Evolutionary conservation across 2,888 invertebrate genomes (phyloP), one percentile per base, ranked within the genome.

Genomic region (Bembecia ichneumoniformis): DNA sequence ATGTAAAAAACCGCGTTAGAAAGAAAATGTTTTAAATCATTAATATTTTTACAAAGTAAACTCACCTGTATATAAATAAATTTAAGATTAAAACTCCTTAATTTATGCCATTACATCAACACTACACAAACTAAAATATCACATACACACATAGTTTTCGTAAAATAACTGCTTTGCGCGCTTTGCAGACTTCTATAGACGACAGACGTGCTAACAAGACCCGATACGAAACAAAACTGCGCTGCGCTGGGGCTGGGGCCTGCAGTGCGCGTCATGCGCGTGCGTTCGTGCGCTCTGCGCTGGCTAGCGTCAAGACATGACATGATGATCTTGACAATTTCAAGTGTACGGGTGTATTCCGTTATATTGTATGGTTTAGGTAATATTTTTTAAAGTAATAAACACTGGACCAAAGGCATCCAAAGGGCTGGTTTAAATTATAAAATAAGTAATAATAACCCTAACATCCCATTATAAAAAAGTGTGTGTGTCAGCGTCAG

Each of bases 261-360:
- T n/a, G n/a, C n/a, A n/a, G n/a, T n/a, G 35, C 7, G 35, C 35
- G 7, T 35, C 35, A 10, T 35, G 35, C 11, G 11, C 35, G 35
- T 35, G 35, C 35, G 11, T 11, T 35, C 35, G 35, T 11, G 35
- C 11, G n/a, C n/a, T n/a, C n/a, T n/a, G n/a, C 28, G 28, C 28
- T 7, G 28, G 7, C 40, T 40, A 14, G 13, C 40, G n/a, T 40
- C 11, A n/a, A 11, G 40, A 10, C 44, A 51, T 64, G 9, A 34
- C 44, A 51, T 64, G 65, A 64, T 64, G 65, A 64, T 64, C 65
- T 63, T 64, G 62, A 57, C 53, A 34, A 54, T 55, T 61, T 62
- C 64, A 64, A 64, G 64, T 60, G 55, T 64, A 63, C 56, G 52
- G 52, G 15, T 46, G 47, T 61, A 63, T 58, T 62, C 58, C 50